A percentile compares a stretch with the other conserved stretches of the same genome.
phyloP scores from a whole-genome alignment of 37 sponge, comb jelly and placozoan genomes.

The Halichondria panicea region DNA sequence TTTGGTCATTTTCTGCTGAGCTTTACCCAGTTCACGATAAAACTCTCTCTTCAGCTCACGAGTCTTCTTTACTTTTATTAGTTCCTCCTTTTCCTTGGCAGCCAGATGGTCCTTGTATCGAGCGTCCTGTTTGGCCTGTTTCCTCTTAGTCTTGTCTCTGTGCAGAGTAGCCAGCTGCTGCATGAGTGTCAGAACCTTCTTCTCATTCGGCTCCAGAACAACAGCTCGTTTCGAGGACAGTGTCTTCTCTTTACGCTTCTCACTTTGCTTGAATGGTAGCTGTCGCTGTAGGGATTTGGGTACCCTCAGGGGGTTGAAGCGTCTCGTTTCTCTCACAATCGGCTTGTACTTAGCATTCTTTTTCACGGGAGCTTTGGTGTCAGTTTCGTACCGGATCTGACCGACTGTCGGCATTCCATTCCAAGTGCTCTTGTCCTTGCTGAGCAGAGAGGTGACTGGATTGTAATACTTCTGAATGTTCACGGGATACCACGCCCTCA shows the following conservation, averaged over 20 bases:
- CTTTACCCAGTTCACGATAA: constrained; percentile 59
- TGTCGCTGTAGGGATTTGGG: constrained; percentile 87
- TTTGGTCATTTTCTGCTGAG: constrained; percentile 8
- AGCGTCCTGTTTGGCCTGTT: constrained; percentile 26
- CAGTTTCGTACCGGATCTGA: constrained; percentile 71
- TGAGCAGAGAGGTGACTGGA: constrained; percentile 84
- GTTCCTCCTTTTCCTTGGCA: constrained; percentile 61
- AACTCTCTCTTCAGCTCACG: constrained; percentile 57
- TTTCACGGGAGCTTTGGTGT: constrained; percentile 46
- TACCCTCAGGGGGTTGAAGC: constrained; percentile 84
- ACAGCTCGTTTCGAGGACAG: constrained; percentile 61
- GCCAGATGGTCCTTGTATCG: constrained; percentile 22
- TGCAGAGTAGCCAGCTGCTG: constrained; percentile 85
- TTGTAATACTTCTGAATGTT: constrained; percentile 86
- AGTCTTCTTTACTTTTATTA: constrained; percentile 33
- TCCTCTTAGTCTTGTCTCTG: constrained; percentile 66
- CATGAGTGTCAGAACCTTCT: constrained; percentile 70
- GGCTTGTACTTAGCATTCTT: constrained; percentile 87
- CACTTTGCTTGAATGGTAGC: constrained; percentile 91
- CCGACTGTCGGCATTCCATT: constrained; percentile 92
- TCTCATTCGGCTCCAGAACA: constrained; percentile 80
- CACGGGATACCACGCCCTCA: constrained; percentile 90
- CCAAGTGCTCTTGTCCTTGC: constrained; percentile 73
- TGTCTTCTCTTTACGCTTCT: constrained; percentile 43
- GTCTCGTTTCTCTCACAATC: constrained; percentile 49